Evolutionary conservation across 2,797 vertebrate species (phyloP), one percentile per base, ranked within the genome.

Genomic region (Hafferia zeledoni): DNA sequence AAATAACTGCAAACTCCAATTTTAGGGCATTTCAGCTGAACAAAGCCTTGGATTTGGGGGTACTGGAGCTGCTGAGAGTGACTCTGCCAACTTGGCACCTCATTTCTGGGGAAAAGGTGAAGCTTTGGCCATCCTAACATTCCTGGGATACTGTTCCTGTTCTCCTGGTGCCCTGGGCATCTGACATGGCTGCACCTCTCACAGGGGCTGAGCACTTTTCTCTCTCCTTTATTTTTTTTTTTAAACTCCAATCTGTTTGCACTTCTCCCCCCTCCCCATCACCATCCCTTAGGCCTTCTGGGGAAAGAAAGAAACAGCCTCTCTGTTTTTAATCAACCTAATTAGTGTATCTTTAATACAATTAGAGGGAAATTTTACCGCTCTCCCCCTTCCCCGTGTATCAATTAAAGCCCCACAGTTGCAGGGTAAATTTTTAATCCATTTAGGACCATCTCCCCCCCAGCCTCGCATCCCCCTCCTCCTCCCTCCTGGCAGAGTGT

Each of bases 341-440:
- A 95, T 97, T 96, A 96, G 94, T 90, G 90, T 95, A 97, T 97
- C 95, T 97, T 96, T 97, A 97, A 97, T 96, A 95, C 94, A 97
- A 97, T 97, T 97, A 97, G 91, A 90, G 96, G 92, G 80, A 95
- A 93, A 94, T 95, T 97, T 96, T 92, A 92, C 95, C 12, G 61
- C 89, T 83, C 20, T 17, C 57, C 65, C 50, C 56, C 64, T 24
- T 83, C 72, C 81, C 81, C 8, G 12, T 91, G 77, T 94, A 96
- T 94, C 95, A 96, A 94, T 96, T 95, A 96, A 95, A 92, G 81
- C 91, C 92, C 90, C 87, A 71, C 94, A 85, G 96, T 96, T 88
- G 91, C 75, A 93, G 96, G 94, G 92, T 83, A 87, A 95, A 88
- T 95, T 95, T 93, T 95, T 96, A 96, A 93, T 95, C 95, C 95